These are phyloP conservation scores for Cristatella mucedo DNA, from an alignment of 2,888 invertebrate genomes.

Conservation along the genomic window DNA sequence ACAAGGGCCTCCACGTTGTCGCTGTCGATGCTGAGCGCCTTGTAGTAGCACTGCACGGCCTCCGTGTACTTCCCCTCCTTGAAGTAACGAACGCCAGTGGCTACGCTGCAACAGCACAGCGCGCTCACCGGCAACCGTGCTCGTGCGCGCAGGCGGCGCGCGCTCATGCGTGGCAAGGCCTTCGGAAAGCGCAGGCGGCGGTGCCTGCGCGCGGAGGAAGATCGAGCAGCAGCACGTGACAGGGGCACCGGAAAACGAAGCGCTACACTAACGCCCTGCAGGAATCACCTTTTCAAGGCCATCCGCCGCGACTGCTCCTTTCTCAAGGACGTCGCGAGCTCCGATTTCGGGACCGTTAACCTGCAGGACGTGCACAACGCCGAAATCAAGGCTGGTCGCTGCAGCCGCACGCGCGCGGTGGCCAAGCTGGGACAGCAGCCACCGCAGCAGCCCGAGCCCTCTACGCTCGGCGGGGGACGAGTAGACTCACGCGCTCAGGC, in stretches of 20 bases:
- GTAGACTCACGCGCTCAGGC: constrained; percentile 33
- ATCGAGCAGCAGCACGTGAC: too few relatives aligned
- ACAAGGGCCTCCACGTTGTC: constrained; percentile 76
- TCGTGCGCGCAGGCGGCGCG: too few relatives aligned
- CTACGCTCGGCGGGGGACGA: neutral
- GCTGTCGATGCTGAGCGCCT: constrained; percentile 30
- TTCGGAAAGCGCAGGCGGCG: too few relatives aligned
- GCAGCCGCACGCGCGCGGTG: too few relatives aligned
- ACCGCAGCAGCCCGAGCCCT: neutral
- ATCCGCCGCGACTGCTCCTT: constrained; percentile 80
- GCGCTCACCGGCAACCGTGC: neutral
- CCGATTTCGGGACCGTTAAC: constrained; percentile 58
- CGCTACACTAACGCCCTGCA: neutral
- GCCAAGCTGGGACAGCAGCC: too few relatives aligned
- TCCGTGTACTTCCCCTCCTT: constrained; percentile 53
- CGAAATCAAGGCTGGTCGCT: too few relatives aligned
- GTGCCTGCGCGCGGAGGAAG: too few relatives aligned
- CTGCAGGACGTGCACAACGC: too few relatives aligned
- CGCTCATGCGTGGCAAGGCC: too few relatives aligned
- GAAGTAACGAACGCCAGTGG: constrained; percentile 86
- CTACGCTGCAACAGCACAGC: constrained; percentile 48
- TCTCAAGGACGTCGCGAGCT: constrained; percentile 66
- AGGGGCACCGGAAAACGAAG: neutral
- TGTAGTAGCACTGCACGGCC: constrained; percentile 33
- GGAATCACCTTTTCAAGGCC: constrained; percentile 53